phyloP scores from a whole-genome alignment of 37 sponge, comb jelly and placozoan species.

The Spongilla lacustris region DNA sequence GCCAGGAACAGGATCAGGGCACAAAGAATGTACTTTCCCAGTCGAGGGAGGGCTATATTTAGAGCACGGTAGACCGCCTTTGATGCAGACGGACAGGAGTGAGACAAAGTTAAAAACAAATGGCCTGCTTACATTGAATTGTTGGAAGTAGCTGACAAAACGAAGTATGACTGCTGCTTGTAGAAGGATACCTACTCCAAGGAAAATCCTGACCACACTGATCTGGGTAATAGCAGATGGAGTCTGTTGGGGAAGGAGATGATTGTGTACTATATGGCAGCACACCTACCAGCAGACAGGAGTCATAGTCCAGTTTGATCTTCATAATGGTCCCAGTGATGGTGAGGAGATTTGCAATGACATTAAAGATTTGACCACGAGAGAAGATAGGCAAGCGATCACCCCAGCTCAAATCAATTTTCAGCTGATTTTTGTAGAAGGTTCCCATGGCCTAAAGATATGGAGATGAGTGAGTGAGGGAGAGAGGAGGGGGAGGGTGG shows the following conservation, averaged over 20 bases:
- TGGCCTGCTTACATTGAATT: conserved; percentile 42
- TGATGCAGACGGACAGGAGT: not conserved
- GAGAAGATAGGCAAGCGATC: conserved; percentile 51
- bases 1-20: conserved; percentile 52
- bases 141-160: conserved; percentile 53
- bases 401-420: conserved; percentile 48
- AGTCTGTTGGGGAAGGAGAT: not conserved
- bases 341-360: conserved; percentile 36
- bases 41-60: conserved; percentile 37
- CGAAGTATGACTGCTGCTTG: conserved; percentile 48
- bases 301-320: conserved; percentile 23
- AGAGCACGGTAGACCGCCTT: conserved; percentile 60
- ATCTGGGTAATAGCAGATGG: not conserved
- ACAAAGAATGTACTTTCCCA: conserved; percentile 59
- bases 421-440: conserved; percentile 37
- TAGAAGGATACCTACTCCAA: conserved; percentile 46
- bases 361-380: conserved; percentile 19
- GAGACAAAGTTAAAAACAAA: not conserved
- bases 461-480: not conserved
- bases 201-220: conserved; percentile 19
- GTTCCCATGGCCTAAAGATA: conserved; percentile 51
- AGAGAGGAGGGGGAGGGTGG: no score
- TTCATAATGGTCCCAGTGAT: conserved; percentile 38
- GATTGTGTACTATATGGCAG: not conserved
- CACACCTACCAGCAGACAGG: not conserved